phyloP scores from a whole-genome alignment of 30 jellyfish, hydroid and myxozoan genomes.

The Pelagia noctiluca region DNA sequence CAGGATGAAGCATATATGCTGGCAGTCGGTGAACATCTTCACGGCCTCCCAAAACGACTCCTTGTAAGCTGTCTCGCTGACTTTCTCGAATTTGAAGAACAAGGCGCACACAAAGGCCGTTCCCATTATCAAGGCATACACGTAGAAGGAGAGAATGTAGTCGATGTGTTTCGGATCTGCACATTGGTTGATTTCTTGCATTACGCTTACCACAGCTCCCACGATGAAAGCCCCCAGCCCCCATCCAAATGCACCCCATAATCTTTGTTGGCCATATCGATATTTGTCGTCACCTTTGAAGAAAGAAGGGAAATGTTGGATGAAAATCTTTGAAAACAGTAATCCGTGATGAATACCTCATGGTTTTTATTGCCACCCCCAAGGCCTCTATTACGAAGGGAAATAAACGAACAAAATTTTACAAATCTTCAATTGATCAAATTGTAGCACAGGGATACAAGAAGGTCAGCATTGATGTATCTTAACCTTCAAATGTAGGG shows the following conservation, averaged over 20 bases:
- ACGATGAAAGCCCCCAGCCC: conserved; percentile 97
- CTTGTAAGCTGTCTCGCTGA: conserved; percentile 66
- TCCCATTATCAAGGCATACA: conserved; percentile 94
- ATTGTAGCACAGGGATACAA: too few species aligned
- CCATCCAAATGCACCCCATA: conserved; percentile 99
- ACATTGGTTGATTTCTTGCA: conserved; percentile 77
- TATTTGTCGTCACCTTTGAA: conserved; percentile 82
- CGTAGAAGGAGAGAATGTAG: conserved; percentile 90
- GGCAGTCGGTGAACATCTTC: conserved; percentile 82
- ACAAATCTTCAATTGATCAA: too few species aligned
- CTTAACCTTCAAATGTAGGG: too few species aligned
- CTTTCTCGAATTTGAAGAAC: conserved; percentile 82
- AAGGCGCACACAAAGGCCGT: conserved; percentile 84
- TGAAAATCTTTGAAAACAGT: too few species aligned
- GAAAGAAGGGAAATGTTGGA: background rate
- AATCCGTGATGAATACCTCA: too few species aligned
- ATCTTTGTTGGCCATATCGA: conserved; percentile 95
- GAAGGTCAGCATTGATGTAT: too few species aligned
- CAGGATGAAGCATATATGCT: conserved; percentile 83
- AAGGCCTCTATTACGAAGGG: too few species aligned
- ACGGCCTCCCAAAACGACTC: conserved; percentile 95
- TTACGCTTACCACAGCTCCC: conserved; percentile 91
- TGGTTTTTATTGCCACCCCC: too few species aligned
- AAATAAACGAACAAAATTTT: too few species aligned
- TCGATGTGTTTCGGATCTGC: conserved; percentile 94